Base-by-base conservation (phyloP, 2,113 vertebrate genomes). In the Platycercus adscitus region DNA sequence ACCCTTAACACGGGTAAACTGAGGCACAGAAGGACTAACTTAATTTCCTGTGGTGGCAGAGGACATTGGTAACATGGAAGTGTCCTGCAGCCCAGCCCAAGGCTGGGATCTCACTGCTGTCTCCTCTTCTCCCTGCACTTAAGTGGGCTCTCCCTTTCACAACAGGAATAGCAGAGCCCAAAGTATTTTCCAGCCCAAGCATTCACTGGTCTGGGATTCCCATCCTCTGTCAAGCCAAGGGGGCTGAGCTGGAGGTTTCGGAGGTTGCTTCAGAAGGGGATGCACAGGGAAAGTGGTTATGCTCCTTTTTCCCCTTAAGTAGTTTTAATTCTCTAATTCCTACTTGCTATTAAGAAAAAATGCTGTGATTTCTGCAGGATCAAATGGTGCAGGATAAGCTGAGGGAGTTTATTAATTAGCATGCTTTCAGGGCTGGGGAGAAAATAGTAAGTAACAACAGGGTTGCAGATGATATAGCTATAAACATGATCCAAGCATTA, bases 361-460 rank as follows among this genome's bases (percentile, higher is more conserved):
- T 17, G 68, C 63, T 86, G 77, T 87, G 68, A 96, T 95, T 95
- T 95, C 68, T 88, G 60, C 70, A 87, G 80, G 93, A 96, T 91
- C 89, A 95, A 95, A 94, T 88, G 21, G 80, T 76, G 64, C 70
- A 83, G 75, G 68, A 86, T 78, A 94, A 91, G 47, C 64, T 81
- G 53, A 75, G 88, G 69, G 72, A 77, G n/a, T 78, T 93, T 76
- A 86, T 86, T 95, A 96, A 96, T 95, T 91, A 93, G 33, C 15
- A 81, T 35, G 39, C 50, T 91, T 93, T 89, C 81, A 91, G 65
- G 63, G 43, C 60, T 83, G 69, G 41, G 37, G 7, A 70, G 89
- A 86, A 83, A 86, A 69, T 7, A 80, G 53, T 63, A 41, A 81
- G 66, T 77, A n/a, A 55, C 69, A 56, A 82, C 12, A 82, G 8